A percentile compares a stretch with the other conserved stretches of the same genome.
These are phyloP conservation scores for Podarcis raffonei DNA, from an alignment of 2,113 vertebrate species.

Conservation along the genomic window DNA sequence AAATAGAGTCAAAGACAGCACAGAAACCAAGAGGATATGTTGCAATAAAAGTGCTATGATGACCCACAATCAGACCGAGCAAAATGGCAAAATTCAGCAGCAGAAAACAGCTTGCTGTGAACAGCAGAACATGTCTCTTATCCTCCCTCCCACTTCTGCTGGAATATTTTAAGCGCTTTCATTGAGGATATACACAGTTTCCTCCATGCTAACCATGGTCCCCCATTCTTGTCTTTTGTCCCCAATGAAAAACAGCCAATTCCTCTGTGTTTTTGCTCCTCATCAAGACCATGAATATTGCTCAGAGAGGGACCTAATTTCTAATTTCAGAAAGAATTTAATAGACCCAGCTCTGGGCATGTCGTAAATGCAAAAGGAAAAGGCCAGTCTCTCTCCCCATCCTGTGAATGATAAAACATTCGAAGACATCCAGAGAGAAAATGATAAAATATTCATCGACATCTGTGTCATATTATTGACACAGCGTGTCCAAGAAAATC, in stretches of 20 bases:
- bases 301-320: background rate
- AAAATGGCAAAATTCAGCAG: no score
- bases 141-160: background rate
- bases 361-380: background rate
- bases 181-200: background rate
- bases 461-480: slow-evolving; percentile 22
- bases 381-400: background rate
- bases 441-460: slow-evolving; percentile 7
- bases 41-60: no score
- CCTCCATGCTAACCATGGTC: no score
- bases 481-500: background rate
- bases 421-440: background rate
- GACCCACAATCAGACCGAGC: no score
- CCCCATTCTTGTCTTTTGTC: background rate
- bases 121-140: no score
- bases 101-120: no score
- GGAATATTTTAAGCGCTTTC: no score
- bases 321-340: background rate
- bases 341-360: background rate
- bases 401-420: slow-evolving; percentile 13
- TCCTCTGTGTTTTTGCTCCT: background rate
- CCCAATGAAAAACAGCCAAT: background rate
- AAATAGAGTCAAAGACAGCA: no score
- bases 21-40: no score
- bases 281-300: background rate